Evolutionary conservation across 2,888 invertebrate species (phyloP).

Genomic region (Nephrotoma guestfalica): DNA sequence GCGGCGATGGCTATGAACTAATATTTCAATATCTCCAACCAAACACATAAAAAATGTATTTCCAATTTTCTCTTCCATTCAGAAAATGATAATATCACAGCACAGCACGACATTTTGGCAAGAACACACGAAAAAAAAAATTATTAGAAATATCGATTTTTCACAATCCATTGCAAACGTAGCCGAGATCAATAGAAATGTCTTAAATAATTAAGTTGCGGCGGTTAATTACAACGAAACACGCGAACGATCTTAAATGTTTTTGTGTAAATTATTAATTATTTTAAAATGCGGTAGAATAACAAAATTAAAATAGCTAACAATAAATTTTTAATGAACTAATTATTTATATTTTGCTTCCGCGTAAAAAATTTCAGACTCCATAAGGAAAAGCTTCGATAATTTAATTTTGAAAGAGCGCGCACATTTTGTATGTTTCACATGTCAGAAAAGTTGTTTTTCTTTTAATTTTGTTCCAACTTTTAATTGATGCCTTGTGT

Average conservation of each 20-base stretch:
- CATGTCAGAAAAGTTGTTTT: background rate
- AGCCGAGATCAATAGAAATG: background rate
- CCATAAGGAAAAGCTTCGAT: background rate
- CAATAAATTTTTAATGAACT: background rate
- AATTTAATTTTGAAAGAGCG: background rate
- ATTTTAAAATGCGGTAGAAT: background rate
- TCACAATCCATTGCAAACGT: background rate
- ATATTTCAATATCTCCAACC: background rate
- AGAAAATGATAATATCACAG: background rate
- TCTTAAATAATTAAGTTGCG: background rate
- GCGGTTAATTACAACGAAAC: background rate
- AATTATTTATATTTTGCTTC: background rate
- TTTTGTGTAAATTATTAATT: background rate
- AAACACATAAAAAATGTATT: background rate
- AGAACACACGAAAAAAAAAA: background rate
- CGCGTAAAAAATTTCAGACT: background rate
- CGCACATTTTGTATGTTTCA: background rate
- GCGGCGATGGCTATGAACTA: background rate
- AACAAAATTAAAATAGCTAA: background rate
- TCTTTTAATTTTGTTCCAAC: background rate
- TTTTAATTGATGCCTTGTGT: background rate
- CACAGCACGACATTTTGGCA: background rate
- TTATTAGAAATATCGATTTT: background rate
- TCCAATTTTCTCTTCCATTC: background rate
- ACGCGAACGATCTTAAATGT: background rate